Percentiles rank a stretch among this genome's conserved stretches.
phyloP scores from a whole-genome alignment of 2,888 invertebrate species.

The Cabera pusaria region DNA sequence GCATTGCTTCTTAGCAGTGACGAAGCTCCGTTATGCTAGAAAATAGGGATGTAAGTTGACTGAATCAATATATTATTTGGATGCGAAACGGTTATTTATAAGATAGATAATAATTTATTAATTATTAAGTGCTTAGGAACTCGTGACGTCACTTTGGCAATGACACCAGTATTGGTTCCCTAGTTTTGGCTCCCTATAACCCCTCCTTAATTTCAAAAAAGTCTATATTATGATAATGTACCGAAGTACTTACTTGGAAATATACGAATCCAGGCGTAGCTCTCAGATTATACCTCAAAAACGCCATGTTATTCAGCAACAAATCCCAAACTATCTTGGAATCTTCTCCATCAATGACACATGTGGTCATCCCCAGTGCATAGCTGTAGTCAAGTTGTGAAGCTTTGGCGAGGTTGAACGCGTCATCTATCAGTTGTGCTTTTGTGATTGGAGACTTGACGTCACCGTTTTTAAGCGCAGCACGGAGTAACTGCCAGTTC shows the following conservation, averaged over 20 bases:
- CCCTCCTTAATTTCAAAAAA: too few relatives aligned
- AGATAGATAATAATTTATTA: too few relatives aligned
- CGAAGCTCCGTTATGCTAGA: too few relatives aligned
- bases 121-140: too few relatives aligned
- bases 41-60: too few relatives aligned
- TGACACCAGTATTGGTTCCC: too few relatives aligned
- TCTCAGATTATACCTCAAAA: constrained; percentile 72
- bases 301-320: constrained; percentile 81
- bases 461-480: constrained; percentile 73
- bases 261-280: constrained; percentile 76
- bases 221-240: too few relatives aligned
- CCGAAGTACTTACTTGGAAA: constrained; percentile 70
- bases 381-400: constrained; percentile 82
- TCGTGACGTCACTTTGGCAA: too few relatives aligned
- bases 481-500: constrained; percentile 81
- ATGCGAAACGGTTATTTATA: too few relatives aligned
- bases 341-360: constrained; percentile 82
- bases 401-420: constrained; percentile 85
- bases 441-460: constrained; percentile 84
- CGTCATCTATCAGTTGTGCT: constrained; percentile 89
- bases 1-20: too few relatives aligned
- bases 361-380: constrained; percentile 85
- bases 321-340: constrained; percentile 88
- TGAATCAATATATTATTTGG: too few relatives aligned
- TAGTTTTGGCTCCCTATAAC: too few relatives aligned